These are phyloP conservation scores for Antechinus stuartii DNA, from an alignment of 2,113 vertebrate species.

Conservation along the genomic window DNA sequence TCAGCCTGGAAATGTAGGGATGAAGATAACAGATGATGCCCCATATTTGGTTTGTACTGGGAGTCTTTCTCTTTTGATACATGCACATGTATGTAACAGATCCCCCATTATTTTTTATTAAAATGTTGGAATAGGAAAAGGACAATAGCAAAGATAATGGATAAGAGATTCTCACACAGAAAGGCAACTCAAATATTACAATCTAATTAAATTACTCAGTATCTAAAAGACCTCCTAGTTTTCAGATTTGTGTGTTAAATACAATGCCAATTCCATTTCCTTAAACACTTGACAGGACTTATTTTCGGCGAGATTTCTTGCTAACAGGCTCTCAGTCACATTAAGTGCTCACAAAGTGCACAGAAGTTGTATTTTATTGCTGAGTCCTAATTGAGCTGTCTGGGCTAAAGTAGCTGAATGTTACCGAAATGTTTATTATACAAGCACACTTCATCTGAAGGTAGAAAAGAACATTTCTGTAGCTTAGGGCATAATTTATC, in stretches of 20 bases:
- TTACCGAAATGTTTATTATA: conserved; percentile 85
- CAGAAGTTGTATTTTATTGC: conserved; percentile 82
- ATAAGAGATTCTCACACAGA: conserved; percentile 56
- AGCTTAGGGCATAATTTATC: conserved; percentile 77
- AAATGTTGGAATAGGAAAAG: not conserved
- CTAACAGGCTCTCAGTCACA: conserved; percentile 83
- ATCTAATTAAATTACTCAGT: conserved; percentile 79
- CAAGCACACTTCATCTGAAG: conserved; percentile 80
- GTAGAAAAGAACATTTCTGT: conserved; percentile 77
- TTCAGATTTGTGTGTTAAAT: conserved; percentile 72
- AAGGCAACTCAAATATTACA: conserved; percentile 67
- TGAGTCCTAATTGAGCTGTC: conserved; percentile 84
- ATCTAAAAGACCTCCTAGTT: conserved; percentile 70
- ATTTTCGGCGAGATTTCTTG: conserved; percentile 80
- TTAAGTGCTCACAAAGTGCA: conserved; percentile 80
- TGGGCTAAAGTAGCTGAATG: conserved; percentile 78
- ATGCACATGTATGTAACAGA: not conserved
- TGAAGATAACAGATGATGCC: conserved; percentile 45
- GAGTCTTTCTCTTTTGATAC: conserved; percentile 57
- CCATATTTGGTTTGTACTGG: not conserved
- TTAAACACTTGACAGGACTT: conserved; percentile 82
- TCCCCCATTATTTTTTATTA: conserved; percentile 7
- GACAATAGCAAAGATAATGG: conserved; percentile 70
- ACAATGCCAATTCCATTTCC: conserved; percentile 80
- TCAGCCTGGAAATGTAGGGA: not conserved